phyloP scores from a whole-genome alignment of 2,113 vertebrate species.

The Odocoileus virginianus region DNA sequence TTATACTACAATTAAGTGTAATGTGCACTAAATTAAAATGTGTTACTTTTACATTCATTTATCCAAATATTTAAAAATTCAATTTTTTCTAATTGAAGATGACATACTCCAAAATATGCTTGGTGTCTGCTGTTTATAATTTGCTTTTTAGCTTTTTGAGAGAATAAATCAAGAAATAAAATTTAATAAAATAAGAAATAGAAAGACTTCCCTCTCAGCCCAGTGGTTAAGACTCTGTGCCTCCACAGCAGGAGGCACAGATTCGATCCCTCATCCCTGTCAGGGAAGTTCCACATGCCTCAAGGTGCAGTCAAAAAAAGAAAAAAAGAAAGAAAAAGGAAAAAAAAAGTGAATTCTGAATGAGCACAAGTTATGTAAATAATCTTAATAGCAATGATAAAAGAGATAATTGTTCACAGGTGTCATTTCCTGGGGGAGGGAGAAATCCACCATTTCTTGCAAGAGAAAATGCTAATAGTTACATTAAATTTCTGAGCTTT shows the following conservation, averaged over 20 bases:
- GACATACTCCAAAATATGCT: neutral
- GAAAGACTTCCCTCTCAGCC: neutral
- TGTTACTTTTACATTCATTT: neutral
- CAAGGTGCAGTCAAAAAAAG: neutral
- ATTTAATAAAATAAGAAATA: neutral
- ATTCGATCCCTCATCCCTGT: accelerated
- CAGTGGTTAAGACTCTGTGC: neutral
- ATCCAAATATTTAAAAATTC: neutral
- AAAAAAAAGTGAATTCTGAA: constrained; percentile 9
- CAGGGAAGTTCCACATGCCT: neutral
- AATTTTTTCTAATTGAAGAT: neutral
- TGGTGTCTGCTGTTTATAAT: neutral
- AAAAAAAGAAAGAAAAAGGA: neutral
- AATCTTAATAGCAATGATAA: constrained; percentile 60
- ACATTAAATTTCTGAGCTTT: constrained; percentile 62
- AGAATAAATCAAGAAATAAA: neutral
- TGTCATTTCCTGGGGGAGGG: constrained; percentile 43
- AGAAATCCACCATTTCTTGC: constrained; percentile 41
- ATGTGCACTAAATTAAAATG: neutral
- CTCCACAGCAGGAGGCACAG: neutral
- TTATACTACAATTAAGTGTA: neutral
- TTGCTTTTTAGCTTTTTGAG: neutral
- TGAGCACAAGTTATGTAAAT: constrained; percentile 58
- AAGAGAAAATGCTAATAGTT: constrained; percentile 66
- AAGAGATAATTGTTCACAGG: constrained; percentile 60